Conservation (phyloP, 2,797 vertebrate genomes). For the Lacerta viridis region DNA sequence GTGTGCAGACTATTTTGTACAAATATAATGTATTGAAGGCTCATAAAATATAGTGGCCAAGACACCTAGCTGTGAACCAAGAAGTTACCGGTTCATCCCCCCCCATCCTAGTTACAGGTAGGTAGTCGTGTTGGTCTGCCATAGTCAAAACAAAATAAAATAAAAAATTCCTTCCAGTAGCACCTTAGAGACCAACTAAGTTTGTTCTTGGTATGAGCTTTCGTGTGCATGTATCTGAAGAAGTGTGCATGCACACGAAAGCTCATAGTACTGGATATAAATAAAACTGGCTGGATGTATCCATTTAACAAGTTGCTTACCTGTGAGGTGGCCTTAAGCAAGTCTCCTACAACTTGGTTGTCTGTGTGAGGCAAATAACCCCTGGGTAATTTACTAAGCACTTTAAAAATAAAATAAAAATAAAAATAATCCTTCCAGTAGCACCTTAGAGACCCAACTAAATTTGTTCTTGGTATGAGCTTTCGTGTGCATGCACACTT, state of each 20-base stretch:
- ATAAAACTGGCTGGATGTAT: background rate
- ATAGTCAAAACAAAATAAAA: no score
- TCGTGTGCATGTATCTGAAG: no score
- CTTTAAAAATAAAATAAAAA: background rate
- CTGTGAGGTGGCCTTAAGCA: background rate
- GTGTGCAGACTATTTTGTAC: slow-evolving; percentile 38
- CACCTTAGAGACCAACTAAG: no score
- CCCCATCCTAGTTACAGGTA: no score
- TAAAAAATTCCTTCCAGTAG: no score
- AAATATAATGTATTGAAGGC: background rate
- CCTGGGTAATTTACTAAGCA: background rate
- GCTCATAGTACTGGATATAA: background rate
- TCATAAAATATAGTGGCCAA: background rate
- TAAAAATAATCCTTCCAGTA: no score
- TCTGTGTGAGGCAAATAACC: background rate
- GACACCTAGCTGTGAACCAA: background rate
- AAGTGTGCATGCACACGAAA: no score
- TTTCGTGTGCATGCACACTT: no score
- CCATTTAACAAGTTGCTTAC: background rate
- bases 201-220: no score
- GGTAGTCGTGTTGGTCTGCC: no score
- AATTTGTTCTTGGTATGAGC: no score
- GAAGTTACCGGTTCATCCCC: background rate
- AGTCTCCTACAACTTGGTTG: background rate
- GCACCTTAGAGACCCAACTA: no score